Evolutionary conservation across 2,888 invertebrate species (phyloP).

Genomic region (Sisyra terminalis): DNA sequence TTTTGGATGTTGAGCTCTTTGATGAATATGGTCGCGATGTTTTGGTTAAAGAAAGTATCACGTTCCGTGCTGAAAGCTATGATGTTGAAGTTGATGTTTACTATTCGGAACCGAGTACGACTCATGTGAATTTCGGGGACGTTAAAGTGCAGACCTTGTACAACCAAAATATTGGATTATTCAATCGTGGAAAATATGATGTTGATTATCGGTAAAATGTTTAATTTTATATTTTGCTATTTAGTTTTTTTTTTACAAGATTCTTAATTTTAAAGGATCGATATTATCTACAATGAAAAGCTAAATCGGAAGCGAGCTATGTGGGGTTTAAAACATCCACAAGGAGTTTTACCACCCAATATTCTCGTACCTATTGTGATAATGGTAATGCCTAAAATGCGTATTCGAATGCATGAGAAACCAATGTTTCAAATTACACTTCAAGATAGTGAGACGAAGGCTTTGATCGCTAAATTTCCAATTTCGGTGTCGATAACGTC

Average conservation of each 20-base stretch:
- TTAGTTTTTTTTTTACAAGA: neutral
- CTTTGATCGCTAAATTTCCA: slow-evolving; percentile 18
- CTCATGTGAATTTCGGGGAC: slow-evolving; percentile 34
- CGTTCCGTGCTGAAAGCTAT: slow-evolving; percentile 38
- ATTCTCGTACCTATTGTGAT: slow-evolving; percentile 15
- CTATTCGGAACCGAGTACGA: slow-evolving; percentile 28
- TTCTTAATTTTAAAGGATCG: neutral
- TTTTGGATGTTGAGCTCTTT: slow-evolving; percentile 6
- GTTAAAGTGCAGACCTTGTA: slow-evolving; percentile 37
- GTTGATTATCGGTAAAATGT: slow-evolving; percentile 31
- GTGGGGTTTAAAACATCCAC: slow-evolving; percentile 14
- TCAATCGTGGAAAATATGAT: slow-evolving; percentile 39
- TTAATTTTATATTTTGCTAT: neutral
- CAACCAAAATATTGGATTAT: slow-evolving; percentile 29
- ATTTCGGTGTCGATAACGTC: slow-evolving; percentile 17
- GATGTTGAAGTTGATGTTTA: slow-evolving; percentile 38
- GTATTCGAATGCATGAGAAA: slow-evolving; percentile 15
- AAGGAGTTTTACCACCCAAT: slow-evolving; percentile 15
- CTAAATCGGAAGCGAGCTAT: neutral
- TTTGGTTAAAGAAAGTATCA: slow-evolving; percentile 12
- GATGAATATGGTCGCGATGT: slow-evolving; percentile 9
- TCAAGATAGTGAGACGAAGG: slow-evolving; percentile 15
- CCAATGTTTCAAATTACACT: slow-evolving; percentile 18
- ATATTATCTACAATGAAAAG: neutral
- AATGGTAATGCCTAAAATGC: slow-evolving; percentile 14